Base-by-base conservation (phyloP, 2,113 vertebrate genomes). In the Mastomys coucha region DNA sequence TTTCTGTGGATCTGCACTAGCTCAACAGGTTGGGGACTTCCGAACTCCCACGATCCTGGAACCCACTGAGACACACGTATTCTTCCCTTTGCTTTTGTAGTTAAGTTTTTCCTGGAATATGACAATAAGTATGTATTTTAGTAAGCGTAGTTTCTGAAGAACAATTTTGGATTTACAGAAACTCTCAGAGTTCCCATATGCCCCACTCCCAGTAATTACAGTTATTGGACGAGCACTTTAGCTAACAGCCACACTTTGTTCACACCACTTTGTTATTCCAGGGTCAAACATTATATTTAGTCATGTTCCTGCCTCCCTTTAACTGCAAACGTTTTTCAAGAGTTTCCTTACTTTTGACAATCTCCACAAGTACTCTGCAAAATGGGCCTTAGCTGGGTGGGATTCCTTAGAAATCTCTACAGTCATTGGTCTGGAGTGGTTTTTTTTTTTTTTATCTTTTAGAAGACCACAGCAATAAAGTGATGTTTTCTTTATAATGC, bases 121-220 rank as follows among this genome's bases (percentile, higher is more conserved):
- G 28, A 28, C 45, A 39, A 36, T 70, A 31, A 86, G 42, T 69
- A 53, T 53, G 7, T 36, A 69, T 86, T 88, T 82, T 76, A 60
- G 69, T 63, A 65, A 89, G 28, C 14, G 56, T 56, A 26, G 67
- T 91, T 53, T 80, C 78, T 67, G 49, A 81, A 31, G 6, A 82
- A 72, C 2, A 51, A 33, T 93, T 94, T 81, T 87, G 81, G 53
- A 96, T 86, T 81, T 70, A n/a, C 2, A 31, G 63, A 85, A 91
- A 81, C 8, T 58, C 65, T 17, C n/a, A 33, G 51, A 31, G 28
- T 24, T 58, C 33, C 53, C 20, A 5, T 63, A 12, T 42, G 12
- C 20, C 22, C 5, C 56, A 16, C 53, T 78, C 56, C 53, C 17
- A 36, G 56, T 63, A 24, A 60, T 89, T 75, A 49, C 14, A 92